Conservation (phyloP, 2,888 invertebrate genomes). For the Drosophila pullipes region DNA sequence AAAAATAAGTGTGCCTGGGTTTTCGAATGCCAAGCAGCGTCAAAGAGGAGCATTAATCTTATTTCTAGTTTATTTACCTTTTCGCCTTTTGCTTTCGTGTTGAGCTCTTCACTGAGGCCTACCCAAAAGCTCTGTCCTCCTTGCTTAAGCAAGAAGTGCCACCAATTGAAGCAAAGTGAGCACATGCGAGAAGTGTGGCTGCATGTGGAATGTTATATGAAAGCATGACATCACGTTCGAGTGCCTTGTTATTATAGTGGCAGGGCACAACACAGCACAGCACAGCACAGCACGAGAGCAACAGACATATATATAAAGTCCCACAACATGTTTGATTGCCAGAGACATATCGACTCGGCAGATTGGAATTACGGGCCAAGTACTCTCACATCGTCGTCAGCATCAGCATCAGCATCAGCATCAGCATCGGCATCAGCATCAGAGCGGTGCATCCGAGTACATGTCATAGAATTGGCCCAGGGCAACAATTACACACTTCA, state of each 20-base stretch:
- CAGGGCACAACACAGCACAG: background rate
- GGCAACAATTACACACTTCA: conserved; percentile 64
- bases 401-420: background rate
- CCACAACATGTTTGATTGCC: conserved; percentile 30
- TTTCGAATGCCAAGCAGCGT: conserved; percentile 10
- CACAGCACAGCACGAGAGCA: conserved; percentile 8
- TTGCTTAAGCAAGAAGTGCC: conserved; percentile 18
- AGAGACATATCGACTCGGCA: conserved; percentile 24
- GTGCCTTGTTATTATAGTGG: conserved; percentile 50
- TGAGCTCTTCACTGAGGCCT: conserved; percentile 37
- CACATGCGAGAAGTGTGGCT: background rate
- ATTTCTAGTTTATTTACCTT: conserved; percentile 66
- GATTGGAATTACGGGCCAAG: conserved; percentile 4
- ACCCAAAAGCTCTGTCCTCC: conserved; percentile 15
- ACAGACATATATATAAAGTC: background rate
- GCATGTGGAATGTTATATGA: background rate
- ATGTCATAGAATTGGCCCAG: conserved; percentile 41
- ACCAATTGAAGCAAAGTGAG: conserved; percentile 9
- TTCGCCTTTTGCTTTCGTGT: conserved; percentile 39
- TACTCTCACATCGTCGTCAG: conserved; percentile 5
- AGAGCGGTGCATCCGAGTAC: conserved; percentile 16
- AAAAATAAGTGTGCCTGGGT: conserved; percentile 26
- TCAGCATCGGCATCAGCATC: background rate
- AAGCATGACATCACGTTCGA: conserved; percentile 56
- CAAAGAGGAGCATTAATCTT: conserved; percentile 51